A percentile compares a stretch with the other conserved stretches of the same genome.
phyloP scores from a whole-genome alignment of 37 sponge, comb jelly and placozoan species.

The Theonella swinhoei region DNA sequence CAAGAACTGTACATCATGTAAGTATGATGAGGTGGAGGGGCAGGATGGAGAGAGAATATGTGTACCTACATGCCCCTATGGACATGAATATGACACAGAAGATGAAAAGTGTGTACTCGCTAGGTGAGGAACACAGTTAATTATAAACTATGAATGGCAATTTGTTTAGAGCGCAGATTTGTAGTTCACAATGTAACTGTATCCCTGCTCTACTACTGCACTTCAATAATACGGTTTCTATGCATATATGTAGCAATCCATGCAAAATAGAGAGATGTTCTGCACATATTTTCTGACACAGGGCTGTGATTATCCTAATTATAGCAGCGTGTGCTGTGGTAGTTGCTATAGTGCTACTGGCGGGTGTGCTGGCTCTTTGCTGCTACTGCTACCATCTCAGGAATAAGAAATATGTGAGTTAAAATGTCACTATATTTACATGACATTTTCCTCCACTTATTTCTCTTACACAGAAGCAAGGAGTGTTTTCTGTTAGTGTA shows the following conservation, averaged over 20 bases:
- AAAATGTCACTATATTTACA: neutral
- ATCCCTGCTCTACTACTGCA: too few relatives aligned
- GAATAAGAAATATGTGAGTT: neutral
- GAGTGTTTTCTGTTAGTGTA: neutral
- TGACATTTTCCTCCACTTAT: neutral
- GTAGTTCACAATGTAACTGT: too few relatives aligned
- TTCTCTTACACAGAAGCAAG: neutral
- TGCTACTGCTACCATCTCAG: neutral
- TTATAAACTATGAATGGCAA: too few relatives aligned
- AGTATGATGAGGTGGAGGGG: neutral
- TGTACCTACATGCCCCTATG: neutral
- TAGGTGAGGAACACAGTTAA: neutral
- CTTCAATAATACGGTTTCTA: too few relatives aligned
- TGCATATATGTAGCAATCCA: too few relatives aligned
- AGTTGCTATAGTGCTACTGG: slow-evolving; percentile 4
- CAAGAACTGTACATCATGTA: neutral
- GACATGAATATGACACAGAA: neutral
- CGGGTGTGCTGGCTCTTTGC: neutral
- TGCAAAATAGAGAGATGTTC: neutral
- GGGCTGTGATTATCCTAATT: neutral
- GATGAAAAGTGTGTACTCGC: neutral
- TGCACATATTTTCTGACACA: neutral
- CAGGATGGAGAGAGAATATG: neutral
- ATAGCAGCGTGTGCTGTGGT: slow-evolving; percentile 5
- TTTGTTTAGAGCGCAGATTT: too few relatives aligned